These are phyloP conservation scores for Trichechus manatus DNA, from an alignment of 2,113 vertebrate species.

Conservation along the genomic window DNA sequence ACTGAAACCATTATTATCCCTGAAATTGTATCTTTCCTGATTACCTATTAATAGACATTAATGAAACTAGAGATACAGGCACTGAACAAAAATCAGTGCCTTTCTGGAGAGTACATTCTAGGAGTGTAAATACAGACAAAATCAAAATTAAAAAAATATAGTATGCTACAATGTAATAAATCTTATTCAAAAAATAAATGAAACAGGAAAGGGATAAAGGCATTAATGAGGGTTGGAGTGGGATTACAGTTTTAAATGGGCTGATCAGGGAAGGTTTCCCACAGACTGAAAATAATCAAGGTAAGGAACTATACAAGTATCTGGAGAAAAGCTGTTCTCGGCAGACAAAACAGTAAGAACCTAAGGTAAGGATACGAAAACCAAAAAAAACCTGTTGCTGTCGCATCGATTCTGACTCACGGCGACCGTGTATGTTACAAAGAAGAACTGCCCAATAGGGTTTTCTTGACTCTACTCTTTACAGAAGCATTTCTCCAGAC, in stretches of 20 bases:
- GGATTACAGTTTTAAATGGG: not conserved
- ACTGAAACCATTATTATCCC: not conserved
- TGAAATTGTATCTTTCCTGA: not conserved
- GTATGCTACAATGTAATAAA: not conserved
- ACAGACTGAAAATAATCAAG: not conserved
- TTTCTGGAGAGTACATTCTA: not conserved
- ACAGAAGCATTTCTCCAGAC: not conserved
- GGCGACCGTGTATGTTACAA: not conserved
- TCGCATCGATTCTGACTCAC: not conserved
- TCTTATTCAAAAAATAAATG: not conserved
- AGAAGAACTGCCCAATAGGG: not conserved
- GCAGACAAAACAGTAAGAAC: not conserved
- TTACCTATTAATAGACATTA: conserved; percentile 1
- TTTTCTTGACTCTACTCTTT: not conserved
- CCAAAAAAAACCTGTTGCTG: not conserved
- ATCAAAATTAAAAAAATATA: not conserved
- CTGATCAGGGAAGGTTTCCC: not conserved
- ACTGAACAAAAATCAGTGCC: not conserved
- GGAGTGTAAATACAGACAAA: not conserved
- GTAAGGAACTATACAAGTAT: not conserved
- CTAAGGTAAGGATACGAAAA: not conserved
- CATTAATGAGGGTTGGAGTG: not conserved
- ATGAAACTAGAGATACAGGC: not conserved
- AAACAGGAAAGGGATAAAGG: not conserved
- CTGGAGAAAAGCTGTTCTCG: not conserved